These are phyloP conservation scores for Argynnis bischoffii DNA, from an alignment of 2,888 invertebrate species.

Conservation along the genomic window DNA sequence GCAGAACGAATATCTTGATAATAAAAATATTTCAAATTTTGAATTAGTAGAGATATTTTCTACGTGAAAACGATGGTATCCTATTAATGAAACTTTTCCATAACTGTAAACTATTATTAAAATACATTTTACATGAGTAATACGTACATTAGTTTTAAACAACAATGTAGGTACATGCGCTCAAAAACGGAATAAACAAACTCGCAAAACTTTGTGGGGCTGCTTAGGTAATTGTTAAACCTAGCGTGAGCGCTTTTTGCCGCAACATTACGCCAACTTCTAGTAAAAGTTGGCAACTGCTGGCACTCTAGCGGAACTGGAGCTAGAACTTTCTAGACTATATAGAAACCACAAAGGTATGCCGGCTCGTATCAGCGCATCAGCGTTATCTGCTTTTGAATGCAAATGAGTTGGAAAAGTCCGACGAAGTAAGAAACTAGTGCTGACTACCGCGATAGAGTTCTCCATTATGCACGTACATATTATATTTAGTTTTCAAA, in stretches of 20 bases:
- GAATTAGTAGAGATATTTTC: not conserved
- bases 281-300: constrained; percentile 71
- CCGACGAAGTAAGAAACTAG: constrained; percentile 72
- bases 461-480: constrained; percentile 15
- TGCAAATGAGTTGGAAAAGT: constrained; percentile 82
- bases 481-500: constrained; percentile 24
- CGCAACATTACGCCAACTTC: constrained; percentile 76
- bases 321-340: constrained; percentile 69
- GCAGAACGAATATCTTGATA: too few relatives aligned
- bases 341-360: constrained; percentile 77
- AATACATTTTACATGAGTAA: constrained; percentile 8
- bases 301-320: constrained; percentile 62
- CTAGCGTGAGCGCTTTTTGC: constrained; percentile 78
- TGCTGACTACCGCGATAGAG: constrained; percentile 34
- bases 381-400: constrained; percentile 80
- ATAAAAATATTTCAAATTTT: not conserved
- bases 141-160: constrained; percentile 33
- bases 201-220: constrained; percentile 61
- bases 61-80: not conserved
- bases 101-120: not conserved
- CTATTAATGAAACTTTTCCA: not conserved
- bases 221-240: constrained; percentile 82
- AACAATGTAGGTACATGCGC: constrained; percentile 41
- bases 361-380: constrained; percentile 69
- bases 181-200: constrained; percentile 63